Percentiles rank a stretch among this genome's conserved stretches.
Evolutionary conservation across 2,797 vertebrate species (phyloP).

Genomic region (Remorina albescens): DNA sequence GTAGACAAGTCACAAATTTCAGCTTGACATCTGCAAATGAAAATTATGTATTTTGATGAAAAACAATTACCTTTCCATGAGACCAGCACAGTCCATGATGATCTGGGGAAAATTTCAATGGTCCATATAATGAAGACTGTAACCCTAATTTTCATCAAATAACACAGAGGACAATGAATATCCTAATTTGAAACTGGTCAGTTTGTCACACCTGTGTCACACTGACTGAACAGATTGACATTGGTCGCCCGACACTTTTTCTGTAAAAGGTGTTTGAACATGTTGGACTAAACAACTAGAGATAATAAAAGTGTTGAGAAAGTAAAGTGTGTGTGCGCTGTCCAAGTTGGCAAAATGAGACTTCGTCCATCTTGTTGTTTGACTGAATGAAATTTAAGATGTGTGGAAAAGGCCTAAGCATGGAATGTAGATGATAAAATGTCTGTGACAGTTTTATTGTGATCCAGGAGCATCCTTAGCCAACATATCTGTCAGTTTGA

Average conservation of each 20-base stretch:
- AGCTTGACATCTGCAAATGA: no score
- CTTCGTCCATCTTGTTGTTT: slow-evolving; percentile 59
- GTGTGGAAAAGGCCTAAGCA: slow-evolving; percentile 66
- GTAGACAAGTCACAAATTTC: no score
- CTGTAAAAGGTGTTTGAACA: not conserved
- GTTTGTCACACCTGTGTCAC: not conserved
- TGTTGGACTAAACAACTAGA: slow-evolving; percentile 2
- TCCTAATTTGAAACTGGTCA: not conserved
- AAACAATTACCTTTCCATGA: no score
- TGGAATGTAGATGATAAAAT: slow-evolving; percentile 74
- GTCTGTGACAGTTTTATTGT: slow-evolving; percentile 81
- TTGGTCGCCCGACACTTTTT: no score
- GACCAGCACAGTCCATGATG: no score
- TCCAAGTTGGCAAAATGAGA: slow-evolving; percentile 38
- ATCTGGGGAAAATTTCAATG: no score
- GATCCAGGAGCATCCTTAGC: slow-evolving; percentile 69
- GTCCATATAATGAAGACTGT: no score
- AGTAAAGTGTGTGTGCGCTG: slow-evolving; percentile 23
- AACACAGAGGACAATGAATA: not conserved
- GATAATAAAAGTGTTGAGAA: slow-evolving; percentile 14
- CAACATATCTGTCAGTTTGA: slow-evolving; percentile 63
- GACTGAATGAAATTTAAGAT: slow-evolving; percentile 74
- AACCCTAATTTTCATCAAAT: not conserved
- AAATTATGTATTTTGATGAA: no score
- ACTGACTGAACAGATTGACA: not conserved